Percentiles rank a stretch among this genome's conserved stretches.
Conservation (phyloP, 2,113 vertebrate genomes). For the Bostrychus sinensis region DNA sequence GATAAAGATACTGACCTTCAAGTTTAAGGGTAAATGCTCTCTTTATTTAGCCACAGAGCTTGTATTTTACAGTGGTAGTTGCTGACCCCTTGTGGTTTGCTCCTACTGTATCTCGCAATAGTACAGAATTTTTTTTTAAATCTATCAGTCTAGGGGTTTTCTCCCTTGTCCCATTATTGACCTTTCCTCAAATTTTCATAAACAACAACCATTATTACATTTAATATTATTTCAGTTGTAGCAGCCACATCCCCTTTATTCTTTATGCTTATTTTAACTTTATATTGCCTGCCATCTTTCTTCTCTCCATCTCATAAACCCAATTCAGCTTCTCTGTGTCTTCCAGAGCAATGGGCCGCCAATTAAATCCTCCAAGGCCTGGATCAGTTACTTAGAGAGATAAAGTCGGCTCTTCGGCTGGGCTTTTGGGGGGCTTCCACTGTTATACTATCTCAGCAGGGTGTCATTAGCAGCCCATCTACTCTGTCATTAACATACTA, state of each 20-base stretch:
- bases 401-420: constrained; percentile 61
- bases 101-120: no score
- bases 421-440: constrained; percentile 59
- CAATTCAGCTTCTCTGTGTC: constrained; percentile 55
- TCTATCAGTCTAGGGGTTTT: no score
- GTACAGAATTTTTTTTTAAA: no score
- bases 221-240: neutral
- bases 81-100: no score
- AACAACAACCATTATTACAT: neutral
- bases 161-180: neutral
- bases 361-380: constrained; percentile 74
- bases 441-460: constrained; percentile 70
- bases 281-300: constrained; percentile 34
- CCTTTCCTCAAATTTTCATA: neutral
- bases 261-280: constrained; percentile 41
- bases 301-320: constrained; percentile 42
- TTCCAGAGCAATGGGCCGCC: constrained; percentile 61
- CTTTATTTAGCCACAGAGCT: no score
- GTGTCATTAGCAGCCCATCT: constrained; percentile 72
- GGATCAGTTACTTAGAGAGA: constrained; percentile 73
- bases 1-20: no score
- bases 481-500: constrained; percentile 65
- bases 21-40: no score
- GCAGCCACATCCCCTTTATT: constrained; percentile 16
- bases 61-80: no score